Conservation (phyloP, 2,888 invertebrate genomes). For the Trissoscelio sp. region DNA sequence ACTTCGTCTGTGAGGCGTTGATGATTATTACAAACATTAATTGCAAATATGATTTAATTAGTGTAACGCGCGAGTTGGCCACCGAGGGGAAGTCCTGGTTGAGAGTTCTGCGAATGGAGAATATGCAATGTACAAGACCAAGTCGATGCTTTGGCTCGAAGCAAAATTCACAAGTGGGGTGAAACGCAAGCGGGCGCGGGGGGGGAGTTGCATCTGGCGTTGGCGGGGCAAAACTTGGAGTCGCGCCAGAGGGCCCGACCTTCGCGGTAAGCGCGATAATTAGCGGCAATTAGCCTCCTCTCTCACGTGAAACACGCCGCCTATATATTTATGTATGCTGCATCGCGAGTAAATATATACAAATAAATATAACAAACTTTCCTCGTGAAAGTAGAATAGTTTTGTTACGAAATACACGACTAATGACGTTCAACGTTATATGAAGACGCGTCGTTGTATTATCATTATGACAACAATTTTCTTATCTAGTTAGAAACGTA, state of each 20-base stretch:
- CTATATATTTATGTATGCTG: constrained; percentile 62
- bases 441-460: constrained; percentile 31
- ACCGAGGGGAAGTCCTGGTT: constrained; percentile 62
- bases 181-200: constrained; percentile 40
- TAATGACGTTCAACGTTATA: constrained; percentile 15
- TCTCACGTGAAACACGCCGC: constrained; percentile 74
- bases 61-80: constrained; percentile 75
- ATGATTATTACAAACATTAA: constrained; percentile 82
- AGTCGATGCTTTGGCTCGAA: constrained; percentile 66
- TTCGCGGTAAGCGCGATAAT: constrained; percentile 81
- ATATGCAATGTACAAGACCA: constrained; percentile 58
- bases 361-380: constrained; percentile 55
- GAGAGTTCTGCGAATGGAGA: constrained; percentile 48
- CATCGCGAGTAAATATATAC: constrained; percentile 40
- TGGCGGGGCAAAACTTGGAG: constrained; percentile 56
- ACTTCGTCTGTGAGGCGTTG: constrained; percentile 77
- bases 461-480: constrained; percentile 50
- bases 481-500: constrained; percentile 52
- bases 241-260: constrained; percentile 72
- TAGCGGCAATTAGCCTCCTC: constrained; percentile 80
- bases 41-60: constrained; percentile 82
- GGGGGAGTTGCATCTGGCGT: constrained; percentile 63
- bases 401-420: constrained; percentile 29
- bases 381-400: constrained; percentile 39
- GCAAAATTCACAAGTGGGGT: constrained; percentile 64